A percentile compares a stretch with the other conserved stretches of the same genome.
Evolutionary conservation across 2,797 vertebrate genomes (phyloP).

Genomic region (Intellagama lesueurii): DNA sequence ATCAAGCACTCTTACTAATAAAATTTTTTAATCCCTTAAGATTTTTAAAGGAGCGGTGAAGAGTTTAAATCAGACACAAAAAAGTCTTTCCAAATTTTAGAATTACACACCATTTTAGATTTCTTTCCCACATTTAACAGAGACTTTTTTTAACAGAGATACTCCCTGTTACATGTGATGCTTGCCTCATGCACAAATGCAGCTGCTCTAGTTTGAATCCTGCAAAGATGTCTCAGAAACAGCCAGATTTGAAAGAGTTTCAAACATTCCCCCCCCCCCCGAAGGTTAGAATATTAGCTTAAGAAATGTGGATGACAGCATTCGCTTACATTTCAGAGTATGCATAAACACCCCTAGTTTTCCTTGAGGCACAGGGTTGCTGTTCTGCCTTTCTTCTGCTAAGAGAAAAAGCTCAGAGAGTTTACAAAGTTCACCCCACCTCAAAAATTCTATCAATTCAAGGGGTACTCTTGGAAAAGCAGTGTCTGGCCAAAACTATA

Average conservation of each 20-base stretch:
- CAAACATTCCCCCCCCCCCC: background rate
- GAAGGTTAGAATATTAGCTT: background rate
- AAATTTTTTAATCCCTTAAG: background rate
- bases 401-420: background rate
- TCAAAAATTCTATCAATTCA: background rate
- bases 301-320: background rate
- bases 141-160: background rate
- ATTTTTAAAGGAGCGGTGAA: background rate
- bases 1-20: slow-evolving; percentile 10
- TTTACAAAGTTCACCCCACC: background rate
- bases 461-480: background rate
- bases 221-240: background rate
- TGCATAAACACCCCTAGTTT: background rate
- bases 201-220: background rate
- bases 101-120: background rate
- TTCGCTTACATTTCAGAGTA: background rate
- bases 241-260: background rate
- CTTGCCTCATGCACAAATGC: background rate
- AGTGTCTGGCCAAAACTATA: background rate
- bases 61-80: background rate
- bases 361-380: background rate
- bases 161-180: background rate
- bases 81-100: background rate
- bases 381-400: background rate
- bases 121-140: background rate